These are phyloP conservation scores for Leguminivora glycinivorella DNA, from an alignment of 1,140 invertebrate species.

Conservation along the genomic window DNA sequence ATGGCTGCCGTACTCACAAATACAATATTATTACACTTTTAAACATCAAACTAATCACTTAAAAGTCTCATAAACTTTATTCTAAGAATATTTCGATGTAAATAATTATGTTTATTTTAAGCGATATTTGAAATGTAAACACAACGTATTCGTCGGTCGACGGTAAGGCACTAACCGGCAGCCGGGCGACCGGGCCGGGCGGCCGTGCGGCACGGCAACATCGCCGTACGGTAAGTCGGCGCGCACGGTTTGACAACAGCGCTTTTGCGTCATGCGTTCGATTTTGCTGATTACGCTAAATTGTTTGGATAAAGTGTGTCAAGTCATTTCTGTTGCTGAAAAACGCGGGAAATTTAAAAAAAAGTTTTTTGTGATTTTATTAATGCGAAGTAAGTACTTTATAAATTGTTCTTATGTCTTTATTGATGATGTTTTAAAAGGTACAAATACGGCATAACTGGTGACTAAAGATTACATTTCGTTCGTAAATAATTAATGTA, in stretches of 20 bases:
- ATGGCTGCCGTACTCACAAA: not conserved
- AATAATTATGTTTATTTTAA: not conserved
- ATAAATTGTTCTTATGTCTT: too few species aligned
- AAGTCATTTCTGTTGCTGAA: too few species aligned
- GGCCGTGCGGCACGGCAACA: not conserved
- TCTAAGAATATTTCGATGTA: not conserved
- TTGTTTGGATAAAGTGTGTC: too few species aligned
- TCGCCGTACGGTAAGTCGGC: slow-evolving; percentile 7
- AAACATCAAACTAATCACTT: not conserved
- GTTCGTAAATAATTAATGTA: too few species aligned
- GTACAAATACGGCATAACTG: too few species aligned
- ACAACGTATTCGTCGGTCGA: not conserved
- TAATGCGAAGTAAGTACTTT: too few species aligned
- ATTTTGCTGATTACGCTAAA: not conserved
- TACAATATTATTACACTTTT: not conserved
- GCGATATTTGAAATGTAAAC: not conserved
- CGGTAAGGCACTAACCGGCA: slow-evolving; percentile 10
- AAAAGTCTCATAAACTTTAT: not conserved
- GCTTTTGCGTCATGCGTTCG: not conserved
- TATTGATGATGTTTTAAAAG: too few species aligned
- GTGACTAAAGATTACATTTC: too few species aligned
- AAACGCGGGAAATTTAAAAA: too few species aligned
- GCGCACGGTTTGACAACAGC: slow-evolving; percentile 8
- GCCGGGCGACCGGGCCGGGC: slow-evolving; percentile 12
- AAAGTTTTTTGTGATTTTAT: too few species aligned